Conservation (phyloP, 2,888 invertebrate species). For the Limnephilus auricula region DNA sequence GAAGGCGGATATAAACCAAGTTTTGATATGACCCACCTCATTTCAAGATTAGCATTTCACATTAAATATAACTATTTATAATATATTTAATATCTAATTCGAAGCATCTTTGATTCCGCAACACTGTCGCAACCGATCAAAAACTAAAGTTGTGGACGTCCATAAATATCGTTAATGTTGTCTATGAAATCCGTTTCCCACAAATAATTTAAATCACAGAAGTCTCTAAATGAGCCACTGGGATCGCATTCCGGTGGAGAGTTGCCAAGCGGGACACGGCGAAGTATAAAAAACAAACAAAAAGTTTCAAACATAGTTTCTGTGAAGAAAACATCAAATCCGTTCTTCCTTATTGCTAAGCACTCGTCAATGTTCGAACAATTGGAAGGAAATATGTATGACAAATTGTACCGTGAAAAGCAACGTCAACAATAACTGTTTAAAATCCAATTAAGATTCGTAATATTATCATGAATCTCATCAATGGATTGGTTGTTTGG, state of each 20-base stretch:
- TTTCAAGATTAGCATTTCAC: neutral
- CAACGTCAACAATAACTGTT: too few species aligned
- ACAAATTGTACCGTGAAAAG: too few species aligned
- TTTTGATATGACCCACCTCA: too few species aligned
- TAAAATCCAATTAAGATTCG: too few species aligned
- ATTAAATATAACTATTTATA: neutral
- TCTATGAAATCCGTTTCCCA: slow-evolving; percentile 3
- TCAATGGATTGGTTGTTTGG: too few species aligned
- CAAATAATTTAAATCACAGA: neutral
- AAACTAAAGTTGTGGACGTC: neutral
- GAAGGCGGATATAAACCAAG: too few species aligned
- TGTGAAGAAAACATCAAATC: neutral
- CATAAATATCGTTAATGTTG: neutral
- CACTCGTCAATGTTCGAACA: neutral
- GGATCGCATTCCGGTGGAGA: neutral
- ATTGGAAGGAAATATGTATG: too few species aligned
- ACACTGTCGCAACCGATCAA: neutral
- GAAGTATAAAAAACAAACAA: neutral
- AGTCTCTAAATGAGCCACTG: neutral
- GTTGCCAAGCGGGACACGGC: neutral
- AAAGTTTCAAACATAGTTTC: neutral
- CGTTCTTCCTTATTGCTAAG: neutral
- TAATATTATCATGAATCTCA: too few species aligned
- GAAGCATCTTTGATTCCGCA: neutral
- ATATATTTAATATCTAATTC: neutral